Evolutionary conservation across 2,888 invertebrate species (phyloP), one percentile per base, ranked within the genome.

Genomic region (Tipula lateralis): DNA sequence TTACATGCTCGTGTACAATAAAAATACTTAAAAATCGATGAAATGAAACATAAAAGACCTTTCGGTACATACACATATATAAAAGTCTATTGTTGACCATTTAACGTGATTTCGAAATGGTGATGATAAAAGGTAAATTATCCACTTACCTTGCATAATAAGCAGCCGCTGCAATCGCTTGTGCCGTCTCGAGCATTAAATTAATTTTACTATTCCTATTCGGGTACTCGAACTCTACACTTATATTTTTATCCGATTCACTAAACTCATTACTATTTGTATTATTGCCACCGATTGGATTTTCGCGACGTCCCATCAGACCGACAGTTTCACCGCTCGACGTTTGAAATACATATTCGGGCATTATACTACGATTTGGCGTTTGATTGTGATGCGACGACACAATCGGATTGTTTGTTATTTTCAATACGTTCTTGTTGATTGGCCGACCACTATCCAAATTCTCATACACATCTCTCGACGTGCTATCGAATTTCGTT

Each of bases 121-220:
- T 39, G 39, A 39, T n/a, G 1, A n/a, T 13, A 19, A 3, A 19
- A 44, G 16, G 5, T 44, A 44, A 16, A 44, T 44, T 16, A 30
- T 19, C 12, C 16, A 87, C 88, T 88, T 86, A 88, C 88, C 88
- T 88, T 84, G 88, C 88, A 87, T 88, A 89, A 86, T 88, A 88
- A 85, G 88, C 88, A 83, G 88, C 88, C 32, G 88, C 88, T 32
- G 88, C 88, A 87, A 88, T 88, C 4, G 88, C 88, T 84, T 88
- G 88, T 1, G 88, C 88, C 84, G 88, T 89, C 86, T 89, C 88
- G 85, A 88, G 86, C 86, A 88, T 88, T 84, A 89, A 87, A 87
- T 89, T 88, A 86, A 88, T 89, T 87, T 89, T 88, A 85, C 88
- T 88, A 86, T 88, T 88, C 50, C 88, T 87, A 87, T 88, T 88